Percentiles rank a stretch among this genome's conserved stretches.
phyloP scores from a whole-genome alignment of 2,888 invertebrate genomes.

The Standfussiana lucernea region DNA sequence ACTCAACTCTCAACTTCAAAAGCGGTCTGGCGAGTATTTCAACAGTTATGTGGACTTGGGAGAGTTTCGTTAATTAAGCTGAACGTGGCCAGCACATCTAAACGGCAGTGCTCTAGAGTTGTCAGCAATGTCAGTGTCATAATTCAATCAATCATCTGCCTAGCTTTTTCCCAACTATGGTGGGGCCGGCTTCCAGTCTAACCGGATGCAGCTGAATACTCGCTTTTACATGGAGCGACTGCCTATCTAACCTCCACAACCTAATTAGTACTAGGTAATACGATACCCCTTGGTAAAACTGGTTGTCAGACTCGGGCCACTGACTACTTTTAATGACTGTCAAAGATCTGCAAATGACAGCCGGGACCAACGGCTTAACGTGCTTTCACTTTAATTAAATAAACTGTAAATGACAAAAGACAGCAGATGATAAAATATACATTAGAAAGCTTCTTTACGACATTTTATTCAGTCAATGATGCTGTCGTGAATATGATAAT shows the following conservation, averaged over 20 bases:
- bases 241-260: too few relatives aligned
- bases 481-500: slow-evolving; percentile 72
- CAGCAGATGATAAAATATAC: neutral
- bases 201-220: too few relatives aligned
- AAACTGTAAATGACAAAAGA: neutral
- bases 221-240: too few relatives aligned
- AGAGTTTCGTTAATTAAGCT: neutral
- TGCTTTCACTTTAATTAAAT: neutral
- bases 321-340: too few relatives aligned
- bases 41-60: neutral
- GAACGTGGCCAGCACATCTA: too few relatives aligned
- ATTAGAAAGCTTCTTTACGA: neutral
- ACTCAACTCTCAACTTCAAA: neutral
- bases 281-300: neutral
- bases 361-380: too few relatives aligned
- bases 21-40: neutral
- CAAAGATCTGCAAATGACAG: neutral
- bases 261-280: neutral
- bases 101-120: too few relatives aligned
- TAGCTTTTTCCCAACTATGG: neutral
- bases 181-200: neutral
- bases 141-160: neutral
- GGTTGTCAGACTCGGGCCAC: neutral
- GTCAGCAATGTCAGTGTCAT: neutral
- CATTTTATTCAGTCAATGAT: slow-evolving; percentile 23